Percentiles rank a stretch among this genome's conserved stretches.
Conservation (phyloP, 2,888 invertebrate genomes). For the Crepidodera aurea region DNA sequence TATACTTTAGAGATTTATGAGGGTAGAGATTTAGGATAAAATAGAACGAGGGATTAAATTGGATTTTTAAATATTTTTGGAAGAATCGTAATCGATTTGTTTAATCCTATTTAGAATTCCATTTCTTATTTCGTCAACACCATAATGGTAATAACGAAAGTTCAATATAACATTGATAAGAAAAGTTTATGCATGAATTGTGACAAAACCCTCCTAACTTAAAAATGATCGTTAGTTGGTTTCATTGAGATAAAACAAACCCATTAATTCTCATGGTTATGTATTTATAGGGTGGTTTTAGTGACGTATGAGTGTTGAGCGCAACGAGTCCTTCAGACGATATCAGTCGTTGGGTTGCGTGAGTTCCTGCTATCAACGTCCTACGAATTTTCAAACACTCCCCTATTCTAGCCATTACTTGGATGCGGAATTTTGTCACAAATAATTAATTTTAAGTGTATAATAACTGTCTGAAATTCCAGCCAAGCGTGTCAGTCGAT, state of each 20-base stretch:
- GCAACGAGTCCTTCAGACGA: constrained; percentile 45
- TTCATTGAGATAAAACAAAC: constrained; percentile 35
- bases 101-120: too few relatives aligned
- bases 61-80: neutral
- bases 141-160: too few relatives aligned
- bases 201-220: too few relatives aligned
- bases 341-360: constrained; percentile 53
- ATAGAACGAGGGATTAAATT: neutral
- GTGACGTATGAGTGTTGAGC: constrained; percentile 50
- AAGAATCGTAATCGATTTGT: constrained; percentile 4
- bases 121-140: too few relatives aligned
- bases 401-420: constrained; percentile 36
- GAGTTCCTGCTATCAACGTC: constrained; percentile 47
- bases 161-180: too few relatives aligned
- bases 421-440: constrained; percentile 45
- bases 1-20: constrained; percentile 9
- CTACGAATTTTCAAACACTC: constrained; percentile 39
- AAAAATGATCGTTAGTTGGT: constrained; percentile 20
- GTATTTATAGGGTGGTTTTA: constrained; percentile 48
- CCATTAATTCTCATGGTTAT: constrained; percentile 41
- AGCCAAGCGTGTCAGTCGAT: constrained; percentile 39
- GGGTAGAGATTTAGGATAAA: neutral
- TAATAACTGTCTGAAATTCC: constrained; percentile 41
- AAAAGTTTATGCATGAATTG: too few relatives aligned
- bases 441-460: constrained; percentile 47